Percentiles rank a stretch among this genome's conserved stretches.
Evolutionary conservation across 30 jellyfish, hydroid and myxozoan genomes (phyloP).

Genomic region (Turritopsis rubra): DNA sequence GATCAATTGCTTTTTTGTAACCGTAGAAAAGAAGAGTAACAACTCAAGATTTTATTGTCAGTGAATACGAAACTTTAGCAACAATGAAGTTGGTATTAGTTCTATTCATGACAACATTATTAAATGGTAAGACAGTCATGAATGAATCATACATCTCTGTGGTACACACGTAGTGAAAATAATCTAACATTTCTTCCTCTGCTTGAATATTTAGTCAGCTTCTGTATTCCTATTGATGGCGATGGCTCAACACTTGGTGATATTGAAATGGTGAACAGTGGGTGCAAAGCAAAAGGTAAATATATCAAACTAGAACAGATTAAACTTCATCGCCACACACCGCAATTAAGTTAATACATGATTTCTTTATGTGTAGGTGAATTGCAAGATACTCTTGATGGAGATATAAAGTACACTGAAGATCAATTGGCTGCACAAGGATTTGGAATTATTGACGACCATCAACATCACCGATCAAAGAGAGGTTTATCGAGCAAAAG

Average conservation of each 20-base stretch:
- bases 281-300: background rate
- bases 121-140: background rate
- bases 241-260: background rate
- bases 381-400: background rate
- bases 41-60: background rate
- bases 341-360: too few species aligned
- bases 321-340: too few species aligned
- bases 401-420: background rate
- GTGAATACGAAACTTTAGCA: background rate
- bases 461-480: background rate
- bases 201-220: background rate
- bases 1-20: background rate
- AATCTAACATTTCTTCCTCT: background rate
- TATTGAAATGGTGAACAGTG: background rate
- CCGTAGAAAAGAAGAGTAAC: background rate
- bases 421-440: background rate
- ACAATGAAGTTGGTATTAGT: background rate
- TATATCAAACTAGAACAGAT: background rate
- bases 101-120: background rate
- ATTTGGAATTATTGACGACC: background rate
- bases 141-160: background rate
- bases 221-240: background rate
- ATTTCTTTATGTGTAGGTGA: background rate
- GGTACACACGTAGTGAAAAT: too few species aligned
- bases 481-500: background rate